Evolutionary conservation across 2,888 invertebrate species (phyloP).

Genomic region (Eristalis arbustorum): DNA sequence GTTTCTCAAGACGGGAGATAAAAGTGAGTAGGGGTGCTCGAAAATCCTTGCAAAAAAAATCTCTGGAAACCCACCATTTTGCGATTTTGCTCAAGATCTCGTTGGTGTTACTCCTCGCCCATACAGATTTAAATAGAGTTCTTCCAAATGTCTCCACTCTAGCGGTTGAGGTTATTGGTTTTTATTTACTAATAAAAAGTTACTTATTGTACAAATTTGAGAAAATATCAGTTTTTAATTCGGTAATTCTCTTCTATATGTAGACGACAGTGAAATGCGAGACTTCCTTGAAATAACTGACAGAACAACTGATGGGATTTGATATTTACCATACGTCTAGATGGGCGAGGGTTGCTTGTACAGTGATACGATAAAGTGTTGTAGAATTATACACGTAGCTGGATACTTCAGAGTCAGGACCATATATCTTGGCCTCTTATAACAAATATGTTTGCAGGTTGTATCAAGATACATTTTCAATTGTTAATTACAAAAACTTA

Average conservation of each 20-base stretch:
- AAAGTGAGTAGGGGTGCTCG: neutral
- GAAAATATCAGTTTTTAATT: slow-evolving; percentile 31
- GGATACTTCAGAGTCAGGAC: no score
- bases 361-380: slow-evolving; percentile 6
- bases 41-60: slow-evolving; percentile 59
- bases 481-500: no score
- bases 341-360: slow-evolving; percentile 26
- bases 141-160: neutral
- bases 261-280: slow-evolving; percentile 63
- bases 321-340: slow-evolving; percentile 1
- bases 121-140: slow-evolving; percentile 36
- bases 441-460: no score
- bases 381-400: neutral
- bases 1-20: neutral
- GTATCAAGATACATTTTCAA: no score
- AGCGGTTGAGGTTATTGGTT: slow-evolving; percentile 29
- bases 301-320: slow-evolving; percentile 47
- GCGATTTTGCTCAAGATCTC: slow-evolving; percentile 50
- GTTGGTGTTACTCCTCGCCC: slow-evolving; percentile 56
- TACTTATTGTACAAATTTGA: slow-evolving; percentile 29
- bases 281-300: slow-evolving; percentile 60
- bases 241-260: slow-evolving; percentile 31
- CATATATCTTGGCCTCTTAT: no score
- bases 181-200: slow-evolving; percentile 22
- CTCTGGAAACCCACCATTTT: slow-evolving; percentile 67